Evolutionary conservation across 2,797 vertebrate genomes (phyloP).

Genomic region (Orientallactaga sibirica): DNA sequence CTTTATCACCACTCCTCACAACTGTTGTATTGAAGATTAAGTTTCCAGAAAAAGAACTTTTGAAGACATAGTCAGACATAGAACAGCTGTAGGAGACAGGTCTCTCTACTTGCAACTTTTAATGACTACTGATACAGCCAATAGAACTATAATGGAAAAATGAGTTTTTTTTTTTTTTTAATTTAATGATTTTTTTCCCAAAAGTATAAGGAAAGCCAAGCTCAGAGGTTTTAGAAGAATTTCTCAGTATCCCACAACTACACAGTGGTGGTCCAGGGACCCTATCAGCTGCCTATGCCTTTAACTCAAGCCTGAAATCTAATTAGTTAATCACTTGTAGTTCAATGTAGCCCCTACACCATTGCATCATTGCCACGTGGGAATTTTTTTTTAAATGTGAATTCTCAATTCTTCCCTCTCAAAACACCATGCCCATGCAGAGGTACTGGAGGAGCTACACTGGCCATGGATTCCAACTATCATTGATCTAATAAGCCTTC

Average conservation of each 20-base stretch:
- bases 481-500: not conserved
- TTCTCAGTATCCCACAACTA: not conserved
- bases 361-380: not conserved
- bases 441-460: not conserved
- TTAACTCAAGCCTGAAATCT: not conserved
- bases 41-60: not conserved
- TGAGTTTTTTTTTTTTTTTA: too few relatives aligned
- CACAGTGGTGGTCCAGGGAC: not conserved
- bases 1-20: not conserved
- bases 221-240: not conserved
- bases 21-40: not conserved
- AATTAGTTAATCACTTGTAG: not conserved
- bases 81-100: not conserved
- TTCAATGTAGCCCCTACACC: not conserved
- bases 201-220: not conserved
- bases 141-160: not conserved
- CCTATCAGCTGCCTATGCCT: not conserved
- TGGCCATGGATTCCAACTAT: not conserved
- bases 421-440: accelerated
- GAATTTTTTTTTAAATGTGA: not conserved
- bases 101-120: conserved; percentile 53
- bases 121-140: conserved; percentile 47
- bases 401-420: too few relatives aligned
- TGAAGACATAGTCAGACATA: not conserved
- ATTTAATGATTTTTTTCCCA: too few relatives aligned